Evolutionary conservation across 2,797 vertebrate genomes (phyloP), one percentile per base, ranked within the genome.

Genomic region (Ptychobarbus kaznakovi): DNA sequence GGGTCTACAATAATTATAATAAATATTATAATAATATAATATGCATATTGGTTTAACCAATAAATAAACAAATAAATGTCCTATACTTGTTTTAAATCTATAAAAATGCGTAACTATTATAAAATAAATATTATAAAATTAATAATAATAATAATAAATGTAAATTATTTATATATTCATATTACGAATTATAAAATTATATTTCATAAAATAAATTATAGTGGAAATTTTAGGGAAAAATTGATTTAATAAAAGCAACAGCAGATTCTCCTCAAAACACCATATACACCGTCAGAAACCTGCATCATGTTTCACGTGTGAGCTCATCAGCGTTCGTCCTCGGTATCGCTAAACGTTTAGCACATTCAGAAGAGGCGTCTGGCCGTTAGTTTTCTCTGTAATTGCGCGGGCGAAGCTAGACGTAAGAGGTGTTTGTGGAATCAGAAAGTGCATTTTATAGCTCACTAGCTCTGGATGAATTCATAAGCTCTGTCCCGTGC

Each of bases 371-470:
- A 75, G 70, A 80, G 18, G 5, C 3, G 10, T 12, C 16, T 13
- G 38, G 82, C 42, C n/a, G 22, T 49, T 40, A 76, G 70, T 42
- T 70, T 79, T 91, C 86, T 90, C 90, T 88, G 91, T 93, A 93
- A 91, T 91, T 88, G 86, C 92, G 90, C 88, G 92, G 89, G 90
- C 90, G 87, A 88, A 88, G 32, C 86, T 88, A 85, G 89, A 93
- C 83, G 92, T 91, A 93, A 85, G 87, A 91, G 89, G 89, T 88
- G 90, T 93, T 91, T 90, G 89, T 89, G 90, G 88, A 91, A 94
- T 94, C 88, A 79, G 88, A 91, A 86, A 93, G 91, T 93, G 92
- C 92, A 95, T 95, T 94, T 95, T 93, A 94, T 92, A 94, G 93
- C 92, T 94, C 94, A 94, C 93, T 93, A 93, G 90, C 89, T 94